Evolutionary conservation across 1,140 invertebrate species (phyloP).

Genomic region (Zaprionus africanus): DNA sequence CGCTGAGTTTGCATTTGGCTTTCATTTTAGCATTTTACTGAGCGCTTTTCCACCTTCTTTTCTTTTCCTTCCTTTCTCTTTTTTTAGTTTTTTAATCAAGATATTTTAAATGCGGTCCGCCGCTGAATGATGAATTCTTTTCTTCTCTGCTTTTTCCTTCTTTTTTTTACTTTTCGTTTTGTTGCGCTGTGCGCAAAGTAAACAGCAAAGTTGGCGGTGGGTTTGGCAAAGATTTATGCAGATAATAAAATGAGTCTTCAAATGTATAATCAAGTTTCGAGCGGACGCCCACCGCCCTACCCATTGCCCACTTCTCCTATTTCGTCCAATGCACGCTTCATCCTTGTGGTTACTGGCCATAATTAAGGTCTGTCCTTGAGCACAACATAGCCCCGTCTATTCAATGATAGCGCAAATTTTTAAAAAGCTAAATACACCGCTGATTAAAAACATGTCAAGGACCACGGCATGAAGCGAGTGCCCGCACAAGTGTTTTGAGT

Average conservation of each 20-base stretch:
- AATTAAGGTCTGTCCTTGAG: constrained; percentile 72
- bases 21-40: constrained; percentile 67
- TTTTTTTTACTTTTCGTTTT: neutral
- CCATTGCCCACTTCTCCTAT: constrained; percentile 11
- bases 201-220: constrained; percentile 69
- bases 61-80: constrained; percentile 21
- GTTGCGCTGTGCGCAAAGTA: constrained; percentile 48
- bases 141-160: constrained; percentile 27
- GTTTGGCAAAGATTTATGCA: constrained; percentile 76
- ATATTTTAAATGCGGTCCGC: constrained; percentile 78
- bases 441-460: constrained; percentile 59
- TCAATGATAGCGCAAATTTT: constrained; percentile 54
- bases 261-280: constrained; percentile 78
- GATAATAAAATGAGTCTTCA: constrained; percentile 81
- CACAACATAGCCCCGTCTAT: constrained; percentile 19
- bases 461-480: constrained; percentile 28
- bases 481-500: neutral
- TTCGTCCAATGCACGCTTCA: constrained; percentile 18
- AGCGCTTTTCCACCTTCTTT: constrained; percentile 45
- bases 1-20: constrained; percentile 78
- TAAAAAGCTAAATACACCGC: constrained; percentile 38
- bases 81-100: constrained; percentile 80
- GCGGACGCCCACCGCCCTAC: neutral
- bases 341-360: constrained; percentile 40
- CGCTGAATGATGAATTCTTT: constrained; percentile 76